Conservation (phyloP, 2,888 invertebrate species). For the Halocaridina rubra region DNA sequence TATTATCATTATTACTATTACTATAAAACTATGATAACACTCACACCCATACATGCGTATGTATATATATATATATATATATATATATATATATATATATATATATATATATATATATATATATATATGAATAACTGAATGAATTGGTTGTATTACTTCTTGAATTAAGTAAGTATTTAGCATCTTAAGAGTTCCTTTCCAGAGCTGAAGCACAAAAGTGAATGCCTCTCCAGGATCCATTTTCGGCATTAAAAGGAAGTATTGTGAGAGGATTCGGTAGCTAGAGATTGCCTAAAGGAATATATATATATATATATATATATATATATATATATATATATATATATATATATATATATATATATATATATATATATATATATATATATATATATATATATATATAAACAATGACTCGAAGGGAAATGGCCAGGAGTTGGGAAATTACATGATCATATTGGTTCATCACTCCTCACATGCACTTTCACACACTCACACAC, state of each 20-base stretch:
- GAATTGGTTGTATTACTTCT: too few relatives aligned
- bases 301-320: neutral
- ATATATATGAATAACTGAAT: too few relatives aligned
- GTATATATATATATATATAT: neutral
- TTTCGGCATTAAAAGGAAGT: too few relatives aligned
- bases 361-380: neutral
- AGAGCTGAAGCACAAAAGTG: too few relatives aligned
- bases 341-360: neutral
- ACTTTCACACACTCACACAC: neutral
- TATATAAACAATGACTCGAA: too few relatives aligned
- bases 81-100: neutral
- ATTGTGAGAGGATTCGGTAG: too few relatives aligned
- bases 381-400: neutral
- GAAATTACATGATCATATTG: neutral
- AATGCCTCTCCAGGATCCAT: too few relatives aligned
- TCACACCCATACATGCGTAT: neutral
- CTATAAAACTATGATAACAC: neutral
- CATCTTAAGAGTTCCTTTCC: too few relatives aligned
- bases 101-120: neutral
- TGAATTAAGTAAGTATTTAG: too few relatives aligned
- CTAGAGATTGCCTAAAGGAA: too few relatives aligned
- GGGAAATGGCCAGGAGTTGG: too few relatives aligned
- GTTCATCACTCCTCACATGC: neutral
- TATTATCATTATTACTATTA: too few relatives aligned
- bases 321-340: neutral